Conservation (phyloP, 2,113 vertebrate species). For the Heterotis niloticus region DNA sequence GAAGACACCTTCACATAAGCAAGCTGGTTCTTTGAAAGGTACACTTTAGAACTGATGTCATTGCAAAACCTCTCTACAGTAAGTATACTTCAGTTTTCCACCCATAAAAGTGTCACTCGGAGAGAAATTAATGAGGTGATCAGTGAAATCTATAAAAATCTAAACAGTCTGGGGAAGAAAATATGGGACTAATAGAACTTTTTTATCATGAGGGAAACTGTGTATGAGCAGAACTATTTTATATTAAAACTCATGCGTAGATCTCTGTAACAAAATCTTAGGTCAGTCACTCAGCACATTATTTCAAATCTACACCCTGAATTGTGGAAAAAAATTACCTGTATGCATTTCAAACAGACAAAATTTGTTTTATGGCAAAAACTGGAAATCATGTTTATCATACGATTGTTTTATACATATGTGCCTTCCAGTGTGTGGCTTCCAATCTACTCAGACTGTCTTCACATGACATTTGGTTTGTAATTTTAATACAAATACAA, state of each 20-base stretch:
- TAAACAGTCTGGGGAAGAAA: background rate
- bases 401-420: background rate
- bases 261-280: background rate
- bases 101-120: background rate
- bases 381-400: background rate
- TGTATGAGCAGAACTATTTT: background rate
- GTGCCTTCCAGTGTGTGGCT: background rate
- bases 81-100: conserved; percentile 25
- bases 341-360: background rate
- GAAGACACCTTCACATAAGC: background rate
- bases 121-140: background rate
- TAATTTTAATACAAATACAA: no score
- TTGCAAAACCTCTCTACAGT: conserved; percentile 25
- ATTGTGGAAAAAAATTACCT: background rate
- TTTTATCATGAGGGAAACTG: background rate
- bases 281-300: background rate
- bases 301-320: background rate
- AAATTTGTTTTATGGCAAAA: background rate
- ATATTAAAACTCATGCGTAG: background rate
- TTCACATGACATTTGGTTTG: no score
- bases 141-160: background rate
- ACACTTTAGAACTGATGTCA: background rate
- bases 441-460: no score
- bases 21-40: background rate
- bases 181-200: background rate